Conservation (phyloP, 2,113 vertebrate species). For the Ascaphus truei region DNA sequence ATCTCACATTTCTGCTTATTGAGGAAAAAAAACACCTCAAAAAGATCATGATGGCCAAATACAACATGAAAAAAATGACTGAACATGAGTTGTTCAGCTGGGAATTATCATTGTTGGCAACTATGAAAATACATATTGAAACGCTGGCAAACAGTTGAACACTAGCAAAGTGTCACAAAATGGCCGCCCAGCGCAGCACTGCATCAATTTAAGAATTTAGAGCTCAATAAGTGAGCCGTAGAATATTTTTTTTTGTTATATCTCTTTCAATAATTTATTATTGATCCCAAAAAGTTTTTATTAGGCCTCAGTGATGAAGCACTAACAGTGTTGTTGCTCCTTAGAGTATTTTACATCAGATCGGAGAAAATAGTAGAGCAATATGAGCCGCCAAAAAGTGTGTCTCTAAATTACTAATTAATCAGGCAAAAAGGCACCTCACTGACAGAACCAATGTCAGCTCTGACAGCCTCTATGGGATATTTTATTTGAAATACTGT, state of each 20-base stretch:
- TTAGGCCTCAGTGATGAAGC: conserved; percentile 69
- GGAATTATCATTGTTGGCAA: too few species aligned
- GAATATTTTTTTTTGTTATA: too few species aligned
- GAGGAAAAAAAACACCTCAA: too few species aligned
- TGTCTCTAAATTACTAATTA: conserved; percentile 69
- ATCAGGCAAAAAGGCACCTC: conserved; percentile 59
- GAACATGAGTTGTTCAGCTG: too few species aligned
- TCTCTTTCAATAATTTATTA: not conserved
- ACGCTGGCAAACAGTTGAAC: too few species aligned
- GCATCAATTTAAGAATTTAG: too few species aligned
- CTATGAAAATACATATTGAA: too few species aligned
- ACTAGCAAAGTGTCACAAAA: too few species aligned
- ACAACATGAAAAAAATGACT: too few species aligned
- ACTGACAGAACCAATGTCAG: conserved; percentile 41
- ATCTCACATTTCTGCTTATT: not conserved
- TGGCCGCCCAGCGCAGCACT: too few species aligned
- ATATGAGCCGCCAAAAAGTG: conserved; percentile 64
- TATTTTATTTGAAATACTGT: conserved; percentile 52
- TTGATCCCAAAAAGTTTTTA: conserved; percentile 44
- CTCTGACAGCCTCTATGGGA: conserved; percentile 42
- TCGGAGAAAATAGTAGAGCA: conserved; percentile 59
- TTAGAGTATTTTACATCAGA: conserved; percentile 55
- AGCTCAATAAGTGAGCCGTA: too few species aligned
- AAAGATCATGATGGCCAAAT: too few species aligned
- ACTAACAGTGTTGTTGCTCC: conserved; percentile 58